Evolutionary conservation across 2,888 invertebrate species (phyloP).

Genomic region (Apotomis capreana): DNA sequence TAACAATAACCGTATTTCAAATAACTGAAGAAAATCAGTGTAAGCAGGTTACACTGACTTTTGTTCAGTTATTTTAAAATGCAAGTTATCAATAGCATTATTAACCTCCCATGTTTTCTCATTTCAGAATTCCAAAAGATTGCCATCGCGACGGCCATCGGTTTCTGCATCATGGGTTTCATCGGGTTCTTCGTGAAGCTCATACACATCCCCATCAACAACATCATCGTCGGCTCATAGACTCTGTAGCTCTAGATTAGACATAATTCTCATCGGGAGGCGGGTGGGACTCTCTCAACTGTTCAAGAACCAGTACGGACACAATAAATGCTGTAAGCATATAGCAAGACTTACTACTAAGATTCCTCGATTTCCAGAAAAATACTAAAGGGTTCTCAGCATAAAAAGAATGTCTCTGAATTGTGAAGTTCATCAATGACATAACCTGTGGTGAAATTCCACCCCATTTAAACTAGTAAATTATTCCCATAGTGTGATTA

Average conservation of each 20-base stretch:
- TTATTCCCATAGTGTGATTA: background rate
- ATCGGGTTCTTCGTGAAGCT: conserved; percentile 99
- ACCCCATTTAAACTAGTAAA: no score
- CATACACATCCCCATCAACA: conserved; percentile 99
- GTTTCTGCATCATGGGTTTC: conserved; percentile 99
- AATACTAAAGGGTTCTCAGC: no score
- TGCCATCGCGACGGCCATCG: conserved; percentile 99
- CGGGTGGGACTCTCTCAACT: conserved; percentile 27
- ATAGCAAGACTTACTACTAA: no score
- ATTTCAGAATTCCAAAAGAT: conserved; percentile 99
- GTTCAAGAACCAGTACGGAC: background rate
- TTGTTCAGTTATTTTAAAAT: no score
- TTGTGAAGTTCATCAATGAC: no score
- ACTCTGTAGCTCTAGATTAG: conserved; percentile 47
- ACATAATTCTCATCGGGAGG: conserved; percentile 60
- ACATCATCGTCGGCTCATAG: conserved; percentile 95
- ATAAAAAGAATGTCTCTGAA: no score
- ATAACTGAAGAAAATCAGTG: no score
- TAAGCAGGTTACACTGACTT: no score
- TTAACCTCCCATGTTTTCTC: conserved; percentile 42
- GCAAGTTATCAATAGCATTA: background rate
- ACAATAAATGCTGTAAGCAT: no score
- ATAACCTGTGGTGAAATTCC: no score
- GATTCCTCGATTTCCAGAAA: no score
- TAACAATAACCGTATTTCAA: no score